A percentile compares a stretch with the other conserved stretches of the same genome.
Evolutionary conservation across 1,140 invertebrate genomes (phyloP).

Genomic region (Bombus waltoni): DNA sequence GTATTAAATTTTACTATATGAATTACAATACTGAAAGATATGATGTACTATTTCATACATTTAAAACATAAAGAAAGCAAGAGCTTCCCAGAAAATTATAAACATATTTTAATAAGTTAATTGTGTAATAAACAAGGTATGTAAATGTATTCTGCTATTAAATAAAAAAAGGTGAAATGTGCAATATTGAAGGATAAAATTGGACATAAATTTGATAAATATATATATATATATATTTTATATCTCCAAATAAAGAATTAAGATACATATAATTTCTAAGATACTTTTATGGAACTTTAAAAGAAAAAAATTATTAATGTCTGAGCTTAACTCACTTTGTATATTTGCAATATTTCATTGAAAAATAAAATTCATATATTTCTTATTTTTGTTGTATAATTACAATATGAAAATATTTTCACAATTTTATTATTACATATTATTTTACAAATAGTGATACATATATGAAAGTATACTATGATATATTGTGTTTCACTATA

Average conservation of each 20-base stretch:
- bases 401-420: not conserved
- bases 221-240: conserved; percentile 18
- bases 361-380: not conserved
- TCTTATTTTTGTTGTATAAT: not conserved
- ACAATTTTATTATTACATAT: not conserved
- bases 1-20: conserved; percentile 11
- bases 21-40: conserved; percentile 12
- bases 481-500: conserved; percentile 12
- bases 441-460: conserved; percentile 3
- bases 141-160: conserved; percentile 31
- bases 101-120: conserved; percentile 39
- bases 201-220: conserved; percentile 29
- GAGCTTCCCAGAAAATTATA: conserved; percentile 33
- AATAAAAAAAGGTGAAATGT: not conserved
- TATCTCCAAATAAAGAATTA: conserved; percentile 15
- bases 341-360: not conserved
- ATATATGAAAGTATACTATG: not conserved
- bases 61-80: conserved; percentile 24
- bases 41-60: conserved; percentile 27
- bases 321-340: not conserved
- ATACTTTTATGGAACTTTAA: conserved; percentile 2
- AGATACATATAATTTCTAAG: conserved; percentile 16
- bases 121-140: conserved; percentile 3
- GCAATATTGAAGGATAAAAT: conserved; percentile 9
- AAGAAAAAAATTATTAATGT: conserved; percentile 6